These are phyloP conservation scores for Phymastichus coffea DNA, from an alignment of 1,140 invertebrate species.

Conservation along the genomic window DNA sequence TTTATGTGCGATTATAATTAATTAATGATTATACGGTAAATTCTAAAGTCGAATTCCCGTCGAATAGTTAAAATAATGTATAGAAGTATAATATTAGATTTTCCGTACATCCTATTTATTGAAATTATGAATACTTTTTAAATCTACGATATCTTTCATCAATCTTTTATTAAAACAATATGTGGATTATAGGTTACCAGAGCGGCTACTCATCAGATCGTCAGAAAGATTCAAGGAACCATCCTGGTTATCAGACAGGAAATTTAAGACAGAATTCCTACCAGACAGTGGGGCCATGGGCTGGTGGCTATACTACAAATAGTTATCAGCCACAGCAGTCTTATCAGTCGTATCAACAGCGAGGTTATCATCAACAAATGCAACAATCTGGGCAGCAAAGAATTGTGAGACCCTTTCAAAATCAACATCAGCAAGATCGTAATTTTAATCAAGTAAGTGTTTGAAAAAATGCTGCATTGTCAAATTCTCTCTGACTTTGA, in stretches of 20 bases:
- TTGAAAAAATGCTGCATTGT: too few species aligned
- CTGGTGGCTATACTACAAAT: neutral
- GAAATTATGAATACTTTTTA: neutral
- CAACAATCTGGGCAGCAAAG: too few species aligned
- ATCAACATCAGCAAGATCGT: neutral
- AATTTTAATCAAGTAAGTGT: conserved; percentile 13
- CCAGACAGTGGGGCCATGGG: conserved; percentile 2
- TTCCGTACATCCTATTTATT: neutral
- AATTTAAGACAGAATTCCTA: neutral
- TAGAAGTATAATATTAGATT: too few species aligned
- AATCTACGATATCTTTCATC: too few species aligned
- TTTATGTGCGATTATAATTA: too few species aligned
- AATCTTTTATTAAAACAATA: neutral
- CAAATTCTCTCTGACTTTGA: too few species aligned
- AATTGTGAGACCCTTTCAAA: conserved; percentile 8
- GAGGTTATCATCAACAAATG: neutral
- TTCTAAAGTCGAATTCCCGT: too few species aligned
- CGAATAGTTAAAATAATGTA: neutral
- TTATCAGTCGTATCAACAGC: conserved; percentile 1
- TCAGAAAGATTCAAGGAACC: neutral
- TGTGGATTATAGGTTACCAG: neutral
- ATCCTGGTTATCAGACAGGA: neutral
- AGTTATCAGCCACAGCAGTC: neutral
- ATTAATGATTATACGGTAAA: too few species aligned
- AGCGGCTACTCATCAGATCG: conserved; percentile 7